Percentiles rank a stretch among this genome's conserved stretches.
phyloP scores from a whole-genome alignment of 2,888 invertebrate species.

The Ennomos quercinarius region DNA sequence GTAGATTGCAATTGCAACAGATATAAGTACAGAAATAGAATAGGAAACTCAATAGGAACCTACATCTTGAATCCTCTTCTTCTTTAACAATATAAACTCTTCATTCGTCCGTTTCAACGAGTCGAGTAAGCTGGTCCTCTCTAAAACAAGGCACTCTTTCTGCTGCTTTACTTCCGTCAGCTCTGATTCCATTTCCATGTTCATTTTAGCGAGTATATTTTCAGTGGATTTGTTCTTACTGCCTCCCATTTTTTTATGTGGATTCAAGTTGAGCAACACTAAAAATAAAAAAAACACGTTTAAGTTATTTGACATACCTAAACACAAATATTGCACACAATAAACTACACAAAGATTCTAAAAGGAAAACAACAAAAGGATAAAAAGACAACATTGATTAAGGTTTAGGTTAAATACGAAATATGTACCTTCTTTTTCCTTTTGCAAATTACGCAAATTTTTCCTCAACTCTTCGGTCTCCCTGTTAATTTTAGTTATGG shows the following conservation, averaged over 20 bases:
- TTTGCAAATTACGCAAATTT: conserved; percentile 90
- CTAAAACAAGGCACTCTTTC: conserved; percentile 78
- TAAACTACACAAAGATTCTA: too few species aligned
- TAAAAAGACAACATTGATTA: too few species aligned
- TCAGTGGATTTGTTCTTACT: conserved; percentile 73
- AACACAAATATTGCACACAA: too few species aligned
- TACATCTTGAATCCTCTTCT: conserved; percentile 92
- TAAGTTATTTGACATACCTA: too few species aligned
- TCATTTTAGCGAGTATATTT: conserved; percentile 69
- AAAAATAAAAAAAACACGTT: conserved; percentile 36
- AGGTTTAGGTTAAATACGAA: too few species aligned
- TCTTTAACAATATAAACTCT: conserved; percentile 90
- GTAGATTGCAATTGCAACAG: too few species aligned
- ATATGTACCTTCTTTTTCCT: conserved; percentile 88
- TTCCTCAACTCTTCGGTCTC: conserved; percentile 91
- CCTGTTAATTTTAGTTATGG: conserved; percentile 88
- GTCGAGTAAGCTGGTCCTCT: conserved; percentile 85
- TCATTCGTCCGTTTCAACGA: conserved; percentile 90
- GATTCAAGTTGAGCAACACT: conserved; percentile 73
- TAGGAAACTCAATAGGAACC: conserved; percentile 62
- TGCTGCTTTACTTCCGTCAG: conserved; percentile 72
- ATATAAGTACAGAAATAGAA: too few species aligned
- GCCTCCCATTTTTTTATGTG: conserved; percentile 64
- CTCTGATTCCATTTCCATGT: conserved; percentile 76
- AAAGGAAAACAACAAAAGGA: too few species aligned